Evolutionary conservation across 2,113 vertebrate species (phyloP), one percentile per base, ranked within the genome.

Genomic region (Siniperca chuatsi): DNA sequence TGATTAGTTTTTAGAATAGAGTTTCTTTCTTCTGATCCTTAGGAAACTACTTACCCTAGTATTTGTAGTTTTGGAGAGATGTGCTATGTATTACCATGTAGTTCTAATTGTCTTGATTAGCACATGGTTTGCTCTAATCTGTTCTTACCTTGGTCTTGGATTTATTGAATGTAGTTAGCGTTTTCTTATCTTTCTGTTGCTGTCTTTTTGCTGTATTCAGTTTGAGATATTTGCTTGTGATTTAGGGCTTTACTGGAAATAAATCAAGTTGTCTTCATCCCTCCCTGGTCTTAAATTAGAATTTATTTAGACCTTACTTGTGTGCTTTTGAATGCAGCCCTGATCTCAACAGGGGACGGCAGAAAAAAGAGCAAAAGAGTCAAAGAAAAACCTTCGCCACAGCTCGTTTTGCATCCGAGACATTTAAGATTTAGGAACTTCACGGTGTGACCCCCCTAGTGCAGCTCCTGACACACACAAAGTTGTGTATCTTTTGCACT

Each of bases 341-440:
- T 52, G 58, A 65, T 23, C 21, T 65, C 35, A 73, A 50, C 21
- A 57, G 42, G 15, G 0, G 3, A 35, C 20, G 44, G 29, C 29
- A 29, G n/a, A 25, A 20, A 25, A 15, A 52, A 64, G 13, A 37
- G 16, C 33, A 7, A 65, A 40, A 61, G 3, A 25, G 12, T 4
- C 16, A 33, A 72, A 58, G 33, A 57, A 42, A 40, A 54, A 2
- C 61, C 0, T 42, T 50, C 40, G 13, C 20, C 42, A 29, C 46
- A 3, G 35, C 23, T 35, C 3, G 15, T 50, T 58, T 73, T 62
- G 8, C 9, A 66, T 66, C 12, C 12, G 42, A 9, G 25, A 44
- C 52, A 42, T 78, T 40, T 78, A 20, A 76, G 68, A 46, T 88
- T 73, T 50, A 66, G n/a, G 18, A 35, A 11, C 46, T 11, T 23